Conservation (phyloP, 2,888 invertebrate species). For the Lithosia quadra region DNA sequence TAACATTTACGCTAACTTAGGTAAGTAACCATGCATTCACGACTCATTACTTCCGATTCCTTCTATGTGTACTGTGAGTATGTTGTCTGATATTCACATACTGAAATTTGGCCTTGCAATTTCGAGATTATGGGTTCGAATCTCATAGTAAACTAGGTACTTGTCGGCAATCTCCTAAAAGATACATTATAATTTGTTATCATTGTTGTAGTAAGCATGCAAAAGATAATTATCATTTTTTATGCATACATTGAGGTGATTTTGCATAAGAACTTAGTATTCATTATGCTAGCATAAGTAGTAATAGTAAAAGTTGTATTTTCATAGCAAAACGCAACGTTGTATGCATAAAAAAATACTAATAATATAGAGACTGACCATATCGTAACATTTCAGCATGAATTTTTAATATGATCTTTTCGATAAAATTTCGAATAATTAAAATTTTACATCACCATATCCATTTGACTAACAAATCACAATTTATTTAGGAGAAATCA, state of each 20-base stretch:
- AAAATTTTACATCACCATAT: slow-evolving; percentile 30
- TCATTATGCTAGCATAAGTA: slow-evolving; percentile 5
- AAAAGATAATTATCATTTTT: background rate
- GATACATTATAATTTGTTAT: background rate
- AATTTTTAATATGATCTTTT: slow-evolving; percentile 11
- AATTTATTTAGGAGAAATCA: slow-evolving; percentile 90
- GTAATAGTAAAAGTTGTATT: slow-evolving; percentile 3
- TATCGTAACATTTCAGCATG: slow-evolving; percentile 9
- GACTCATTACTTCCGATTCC: background rate
- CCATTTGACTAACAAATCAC: slow-evolving; percentile 37
- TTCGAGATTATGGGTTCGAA: background rate
- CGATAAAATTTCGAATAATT: slow-evolving; percentile 21
- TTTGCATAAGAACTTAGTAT: background rate
- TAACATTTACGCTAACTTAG: slow-evolving; percentile 93
- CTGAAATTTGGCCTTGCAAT: background rate
- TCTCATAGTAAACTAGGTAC: background rate
- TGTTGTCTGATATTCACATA: background rate
- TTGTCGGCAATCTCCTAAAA: background rate
- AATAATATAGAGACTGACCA: background rate
- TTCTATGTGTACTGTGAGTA: background rate
- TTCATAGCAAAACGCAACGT: background rate
- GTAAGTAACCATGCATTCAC: slow-evolving; percentile 74
- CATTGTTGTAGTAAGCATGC: background rate
- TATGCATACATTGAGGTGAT: background rate
- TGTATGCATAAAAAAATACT: slow-evolving; percentile 6